phyloP scores from a whole-genome alignment of 2,797 vertebrate species.

The Hippocampus kuda region DNA sequence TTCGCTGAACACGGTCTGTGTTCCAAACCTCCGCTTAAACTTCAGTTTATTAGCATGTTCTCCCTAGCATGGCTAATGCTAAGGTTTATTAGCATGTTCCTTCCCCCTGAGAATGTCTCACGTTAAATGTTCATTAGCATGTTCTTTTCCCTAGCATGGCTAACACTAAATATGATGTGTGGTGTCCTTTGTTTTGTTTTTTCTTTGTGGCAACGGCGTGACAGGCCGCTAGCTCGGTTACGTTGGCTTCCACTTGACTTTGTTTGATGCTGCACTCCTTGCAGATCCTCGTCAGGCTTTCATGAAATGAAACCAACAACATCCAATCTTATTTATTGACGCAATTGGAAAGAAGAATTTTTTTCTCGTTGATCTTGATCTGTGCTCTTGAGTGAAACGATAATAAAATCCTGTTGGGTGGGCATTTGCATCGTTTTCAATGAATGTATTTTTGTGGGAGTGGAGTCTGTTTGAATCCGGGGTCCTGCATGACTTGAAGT shows the following conservation, averaged over 20 bases:
- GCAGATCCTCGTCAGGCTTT: not conserved
- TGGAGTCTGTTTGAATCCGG: not conserved
- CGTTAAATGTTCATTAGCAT: not conserved
- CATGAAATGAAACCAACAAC: not conserved
- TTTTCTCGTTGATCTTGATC: not conserved
- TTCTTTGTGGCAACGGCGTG: not conserved
- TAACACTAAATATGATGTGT: not conserved
- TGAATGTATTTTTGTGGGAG: not conserved
- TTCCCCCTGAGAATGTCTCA: not conserved
- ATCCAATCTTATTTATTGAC: not conserved
- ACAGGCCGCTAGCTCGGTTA: not conserved
- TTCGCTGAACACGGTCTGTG: no score
- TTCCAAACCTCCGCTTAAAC: not conserved
- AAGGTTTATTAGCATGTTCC: not conserved
- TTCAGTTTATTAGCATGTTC: not conserved
- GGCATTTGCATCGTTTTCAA: not conserved
- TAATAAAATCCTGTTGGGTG: not conserved
- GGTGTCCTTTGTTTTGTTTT: not conserved
- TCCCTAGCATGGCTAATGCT: not conserved
- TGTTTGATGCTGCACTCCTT: not conserved
- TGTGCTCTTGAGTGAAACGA: not conserved
- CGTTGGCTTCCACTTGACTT: not conserved
- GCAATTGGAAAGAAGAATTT: not conserved
- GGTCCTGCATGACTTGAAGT: not conserved
- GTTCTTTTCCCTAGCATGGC: not conserved